Evolutionary conservation across 2,888 invertebrate genomes (phyloP).

Genomic region (Clanis bilineata): DNA sequence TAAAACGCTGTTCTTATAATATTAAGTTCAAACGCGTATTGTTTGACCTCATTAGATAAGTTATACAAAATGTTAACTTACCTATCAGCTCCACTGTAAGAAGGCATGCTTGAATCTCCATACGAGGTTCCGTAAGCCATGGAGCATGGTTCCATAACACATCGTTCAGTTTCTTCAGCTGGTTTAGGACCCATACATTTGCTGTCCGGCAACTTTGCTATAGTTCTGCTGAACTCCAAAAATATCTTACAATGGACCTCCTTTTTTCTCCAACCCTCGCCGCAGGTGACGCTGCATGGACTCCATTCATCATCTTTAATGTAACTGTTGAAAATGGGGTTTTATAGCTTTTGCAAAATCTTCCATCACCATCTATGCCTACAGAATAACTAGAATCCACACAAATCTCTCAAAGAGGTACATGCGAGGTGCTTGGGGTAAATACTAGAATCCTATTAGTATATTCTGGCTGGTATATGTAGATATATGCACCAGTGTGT

Average conservation of each 20-base stretch:
- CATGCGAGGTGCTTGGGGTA: conserved; percentile 72
- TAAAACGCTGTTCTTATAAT: too few species aligned
- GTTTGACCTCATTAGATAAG: too few species aligned
- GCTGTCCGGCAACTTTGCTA: conserved; percentile 92
- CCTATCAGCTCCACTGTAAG: conserved; percentile 68
- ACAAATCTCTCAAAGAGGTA: conserved; percentile 37
- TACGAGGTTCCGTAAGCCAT: conserved; percentile 83
- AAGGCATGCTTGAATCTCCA: conserved; percentile 71
- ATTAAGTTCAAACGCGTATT: too few species aligned
- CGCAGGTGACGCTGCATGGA: conserved; percentile 95
- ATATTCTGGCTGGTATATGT: conserved; percentile 79
- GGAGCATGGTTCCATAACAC: conserved; percentile 89
- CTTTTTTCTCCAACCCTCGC: conserved; percentile 92
- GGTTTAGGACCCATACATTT: conserved; percentile 95
- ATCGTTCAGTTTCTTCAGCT: conserved; percentile 89
- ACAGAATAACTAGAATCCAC: conserved; percentile 39
- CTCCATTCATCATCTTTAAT: conserved; percentile 95
- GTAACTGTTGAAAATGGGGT: conserved; percentile 84
- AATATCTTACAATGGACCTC: conserved; percentile 97
- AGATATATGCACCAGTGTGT: conserved; percentile 78
- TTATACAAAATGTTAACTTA: conserved; percentile 33
- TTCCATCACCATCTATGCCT: conserved; percentile 23
- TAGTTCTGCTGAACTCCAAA: conserved; percentile 94
- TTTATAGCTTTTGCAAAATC: conserved; percentile 11
- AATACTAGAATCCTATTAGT: conserved; percentile 50